These are phyloP conservation scores for Ichneumon xanthorius DNA, from an alignment of 2,888 invertebrate species.

Conservation along the genomic window DNA sequence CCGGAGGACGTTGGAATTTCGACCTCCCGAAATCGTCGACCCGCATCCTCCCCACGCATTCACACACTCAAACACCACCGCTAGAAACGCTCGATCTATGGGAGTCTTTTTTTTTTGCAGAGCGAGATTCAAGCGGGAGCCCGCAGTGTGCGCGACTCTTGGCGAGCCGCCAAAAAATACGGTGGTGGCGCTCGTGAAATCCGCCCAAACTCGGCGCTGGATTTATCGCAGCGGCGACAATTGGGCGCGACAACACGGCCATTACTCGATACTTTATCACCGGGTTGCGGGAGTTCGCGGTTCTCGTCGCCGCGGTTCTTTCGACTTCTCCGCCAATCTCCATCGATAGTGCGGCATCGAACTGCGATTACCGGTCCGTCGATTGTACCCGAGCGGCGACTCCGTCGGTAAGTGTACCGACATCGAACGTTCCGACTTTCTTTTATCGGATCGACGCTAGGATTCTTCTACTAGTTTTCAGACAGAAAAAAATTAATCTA, in stretches of 20 bases:
- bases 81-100: background rate
- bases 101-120: background rate
- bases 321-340: conserved; percentile 1
- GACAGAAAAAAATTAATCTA: no score
- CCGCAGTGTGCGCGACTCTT: conserved; percentile 4
- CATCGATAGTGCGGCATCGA: background rate
- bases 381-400: background rate
- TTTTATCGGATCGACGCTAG: no score
- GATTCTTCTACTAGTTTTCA: no score
- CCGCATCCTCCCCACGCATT: conserved; percentile 2
- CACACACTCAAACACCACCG: background rate
- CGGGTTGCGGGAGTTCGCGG: background rate
- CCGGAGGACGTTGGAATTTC: conserved; percentile 6
- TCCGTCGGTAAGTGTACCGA: no score
- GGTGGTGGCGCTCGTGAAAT: conserved; percentile 27
- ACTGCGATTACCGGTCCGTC: background rate
- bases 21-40: conserved; percentile 1
- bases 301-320: background rate
- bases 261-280: conserved; percentile 20
- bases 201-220: conserved; percentile 23
- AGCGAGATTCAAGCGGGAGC: conserved; percentile 18
- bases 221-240: conserved; percentile 41
- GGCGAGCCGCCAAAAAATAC: conserved; percentile 53
- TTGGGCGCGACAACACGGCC: conserved; percentile 20
- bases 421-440: no score